These are phyloP conservation scores for Glandiceps talaboti DNA, from an alignment of 53 echinoderm and acorn worm species.

Conservation along the genomic window DNA sequence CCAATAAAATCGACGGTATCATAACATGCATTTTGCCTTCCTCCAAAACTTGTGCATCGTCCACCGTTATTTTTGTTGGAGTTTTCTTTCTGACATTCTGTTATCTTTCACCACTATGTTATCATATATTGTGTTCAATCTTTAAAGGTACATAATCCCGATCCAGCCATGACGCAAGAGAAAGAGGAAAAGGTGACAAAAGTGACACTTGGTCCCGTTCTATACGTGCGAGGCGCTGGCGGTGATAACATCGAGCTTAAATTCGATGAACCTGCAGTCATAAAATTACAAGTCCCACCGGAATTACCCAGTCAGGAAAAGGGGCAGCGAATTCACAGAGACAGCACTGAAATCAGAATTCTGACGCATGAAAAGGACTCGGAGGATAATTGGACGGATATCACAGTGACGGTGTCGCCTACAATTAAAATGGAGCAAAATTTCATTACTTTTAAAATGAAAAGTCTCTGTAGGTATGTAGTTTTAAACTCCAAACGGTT, in stretches of 20 bases:
- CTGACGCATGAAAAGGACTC: background rate
- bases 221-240: background rate
- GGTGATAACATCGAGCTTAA: background rate
- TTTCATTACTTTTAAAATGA: background rate
- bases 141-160: background rate
- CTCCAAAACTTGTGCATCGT: too few species aligned
- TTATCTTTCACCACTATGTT: too few species aligned
- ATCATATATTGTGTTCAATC: too few species aligned
- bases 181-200: too few species aligned
- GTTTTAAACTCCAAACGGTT: too few species aligned
- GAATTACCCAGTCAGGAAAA: background rate
- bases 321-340: background rate
- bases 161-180: background rate
- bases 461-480: background rate
- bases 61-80: too few species aligned
- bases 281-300: background rate
- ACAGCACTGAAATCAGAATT: background rate
- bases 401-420: background rate
- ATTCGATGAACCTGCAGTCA: background rate
- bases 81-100: too few species aligned
- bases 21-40: too few species aligned
- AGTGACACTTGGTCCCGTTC: background rate
- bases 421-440: background rate
- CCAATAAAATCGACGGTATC: too few species aligned
- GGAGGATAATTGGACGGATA: background rate